phyloP scores from a whole-genome alignment of 2,888 invertebrate species.

The Seira musarum region DNA sequence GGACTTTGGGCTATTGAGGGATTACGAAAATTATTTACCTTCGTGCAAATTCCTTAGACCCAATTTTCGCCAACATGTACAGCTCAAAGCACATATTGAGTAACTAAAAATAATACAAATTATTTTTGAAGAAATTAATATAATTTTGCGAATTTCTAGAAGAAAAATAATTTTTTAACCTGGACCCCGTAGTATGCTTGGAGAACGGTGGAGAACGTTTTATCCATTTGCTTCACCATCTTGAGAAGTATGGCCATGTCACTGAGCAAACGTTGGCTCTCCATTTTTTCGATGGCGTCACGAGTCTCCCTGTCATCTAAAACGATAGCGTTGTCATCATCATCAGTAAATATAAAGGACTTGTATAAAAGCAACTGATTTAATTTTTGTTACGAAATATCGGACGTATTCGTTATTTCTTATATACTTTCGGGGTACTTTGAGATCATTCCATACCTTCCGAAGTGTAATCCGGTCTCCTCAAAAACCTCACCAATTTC shows the following conservation, averaged over 20 bases:
- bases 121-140: neutral
- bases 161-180: conserved; percentile 52
- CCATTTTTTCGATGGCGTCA: conserved; percentile 24
- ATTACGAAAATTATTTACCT: conserved; percentile 1
- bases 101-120: conserved; percentile 47
- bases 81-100: conserved; percentile 69
- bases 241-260: conserved; percentile 55
- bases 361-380: neutral
- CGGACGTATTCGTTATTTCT: too few relatives aligned
- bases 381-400: neutral
- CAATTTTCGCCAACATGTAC: conserved; percentile 65
- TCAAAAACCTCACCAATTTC: conserved; percentile 49
- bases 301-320: neutral
- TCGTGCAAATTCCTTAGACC: conserved; percentile 28
- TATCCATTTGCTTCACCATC: conserved; percentile 62
- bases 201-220: conserved; percentile 62
- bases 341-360: neutral
- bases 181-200: conserved; percentile 68
- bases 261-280: conserved; percentile 53
- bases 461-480: conserved; percentile 18
- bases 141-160: neutral
- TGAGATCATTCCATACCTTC: neutral
- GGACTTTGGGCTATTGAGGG: too few relatives aligned
- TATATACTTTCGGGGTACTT: neutral
- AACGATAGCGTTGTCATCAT: neutral